Evolutionary conservation across 2,113 vertebrate genomes (phyloP).

Genomic region (Columbina picui): DNA sequence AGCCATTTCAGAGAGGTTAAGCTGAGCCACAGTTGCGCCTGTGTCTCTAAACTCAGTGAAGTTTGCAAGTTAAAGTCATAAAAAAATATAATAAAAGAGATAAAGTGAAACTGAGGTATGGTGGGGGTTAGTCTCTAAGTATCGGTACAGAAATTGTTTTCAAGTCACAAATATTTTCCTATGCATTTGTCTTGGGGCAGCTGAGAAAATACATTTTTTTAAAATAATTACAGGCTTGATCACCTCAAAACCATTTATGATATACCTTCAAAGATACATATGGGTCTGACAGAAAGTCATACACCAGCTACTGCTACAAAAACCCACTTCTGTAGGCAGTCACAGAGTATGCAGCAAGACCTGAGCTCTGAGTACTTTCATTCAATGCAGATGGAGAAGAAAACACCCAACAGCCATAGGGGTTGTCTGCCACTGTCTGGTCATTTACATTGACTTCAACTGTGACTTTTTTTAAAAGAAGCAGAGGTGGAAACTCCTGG

Average conservation of each 20-base stretch:
- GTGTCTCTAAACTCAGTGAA: background rate
- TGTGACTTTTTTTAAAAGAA: background rate
- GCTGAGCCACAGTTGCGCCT: background rate
- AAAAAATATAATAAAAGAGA: background rate
- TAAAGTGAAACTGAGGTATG: background rate
- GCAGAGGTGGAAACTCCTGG: background rate
- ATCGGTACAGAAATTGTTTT: background rate
- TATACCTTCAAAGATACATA: background rate
- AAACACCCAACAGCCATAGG: background rate
- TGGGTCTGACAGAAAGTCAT: background rate
- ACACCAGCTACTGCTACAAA: background rate
- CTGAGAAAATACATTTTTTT: background rate
- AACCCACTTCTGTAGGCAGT: background rate
- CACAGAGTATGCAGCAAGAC: background rate
- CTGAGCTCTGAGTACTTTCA: background rate
- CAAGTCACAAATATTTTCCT: background rate
- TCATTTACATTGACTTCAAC: rapidly evolving
- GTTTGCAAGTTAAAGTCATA: background rate
- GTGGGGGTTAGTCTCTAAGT: background rate
- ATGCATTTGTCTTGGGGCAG: background rate
- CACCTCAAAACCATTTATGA: background rate
- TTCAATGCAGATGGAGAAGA: background rate
- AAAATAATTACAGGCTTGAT: background rate
- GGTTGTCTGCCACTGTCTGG: background rate
- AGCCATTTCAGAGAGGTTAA: background rate